Evolutionary conservation across 1,140 invertebrate species (phyloP).

Genomic region (Drosophila albomicans): DNA sequence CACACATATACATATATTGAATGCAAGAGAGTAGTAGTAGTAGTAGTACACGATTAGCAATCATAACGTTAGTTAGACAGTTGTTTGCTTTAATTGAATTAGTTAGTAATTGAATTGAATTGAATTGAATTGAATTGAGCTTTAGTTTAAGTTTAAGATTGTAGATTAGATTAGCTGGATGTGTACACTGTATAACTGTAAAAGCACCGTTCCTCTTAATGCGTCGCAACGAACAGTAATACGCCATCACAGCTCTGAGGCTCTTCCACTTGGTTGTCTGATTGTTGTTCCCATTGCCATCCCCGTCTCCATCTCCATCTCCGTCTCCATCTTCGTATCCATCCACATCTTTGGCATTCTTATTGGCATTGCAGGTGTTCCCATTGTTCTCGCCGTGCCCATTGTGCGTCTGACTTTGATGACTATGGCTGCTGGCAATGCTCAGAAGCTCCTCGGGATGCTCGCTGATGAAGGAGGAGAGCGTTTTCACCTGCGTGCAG

Average conservation of each 20-base stretch:
- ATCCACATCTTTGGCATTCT: conserved; percentile 79
- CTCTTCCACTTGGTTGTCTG: conserved; percentile 93
- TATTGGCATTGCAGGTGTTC: conserved; percentile 70
- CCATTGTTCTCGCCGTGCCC: conserved; percentile 1
- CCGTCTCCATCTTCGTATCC: conserved; percentile 58
- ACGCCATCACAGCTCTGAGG: conserved; percentile 93
- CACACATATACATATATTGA: conserved; percentile 30
- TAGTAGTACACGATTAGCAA: conserved; percentile 39
- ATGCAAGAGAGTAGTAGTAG: conserved; percentile 52
- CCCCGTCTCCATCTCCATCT: conserved; percentile 85
- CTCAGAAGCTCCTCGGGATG: conserved; percentile 67
- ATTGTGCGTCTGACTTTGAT: conserved; percentile 9
- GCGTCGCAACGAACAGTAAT: conserved; percentile 93
- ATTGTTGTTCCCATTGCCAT: conserved; percentile 35
- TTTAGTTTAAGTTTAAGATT: conserved; percentile 3
- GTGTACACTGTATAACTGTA: conserved; percentile 46
- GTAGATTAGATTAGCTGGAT: conserved; percentile 41
- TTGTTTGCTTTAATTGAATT: conserved; percentile 33
- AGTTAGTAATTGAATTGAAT: conserved; percentile 16
- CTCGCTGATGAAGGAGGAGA: conserved; percentile 74
- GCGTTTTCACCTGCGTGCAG: conserved; percentile 63
- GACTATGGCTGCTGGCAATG: conserved; percentile 18
- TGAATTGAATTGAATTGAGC: conserved; percentile 10
- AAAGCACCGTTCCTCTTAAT: conserved; percentile 91
- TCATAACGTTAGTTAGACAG: conserved; percentile 37